Evolutionary conservation across 1,140 invertebrate species (phyloP).

Genomic region (Hycleus phaleratus): DNA sequence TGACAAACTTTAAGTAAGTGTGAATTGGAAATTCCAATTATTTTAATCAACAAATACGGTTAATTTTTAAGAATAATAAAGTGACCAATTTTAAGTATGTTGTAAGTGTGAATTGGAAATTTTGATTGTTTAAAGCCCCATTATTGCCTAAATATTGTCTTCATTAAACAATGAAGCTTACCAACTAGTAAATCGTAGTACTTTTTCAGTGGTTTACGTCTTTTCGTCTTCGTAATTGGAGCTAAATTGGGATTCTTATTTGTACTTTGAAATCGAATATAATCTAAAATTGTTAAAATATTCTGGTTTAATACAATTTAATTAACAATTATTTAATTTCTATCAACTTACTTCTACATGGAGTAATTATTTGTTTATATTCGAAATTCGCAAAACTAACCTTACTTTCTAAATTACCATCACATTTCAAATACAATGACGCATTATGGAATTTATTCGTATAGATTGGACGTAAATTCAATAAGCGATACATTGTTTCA

Average conservation of each 20-base stretch:
- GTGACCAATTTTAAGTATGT: too few relatives aligned
- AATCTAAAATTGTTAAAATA: conserved; percentile 15
- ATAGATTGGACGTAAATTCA: not conserved
- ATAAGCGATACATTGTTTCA: conserved; percentile 6
- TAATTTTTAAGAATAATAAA: too few relatives aligned
- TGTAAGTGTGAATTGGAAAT: too few relatives aligned
- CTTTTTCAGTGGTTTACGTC: conserved; percentile 37
- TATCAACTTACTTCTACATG: conserved; percentile 10
- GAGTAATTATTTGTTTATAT: conserved; percentile 23
- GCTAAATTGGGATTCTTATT: conserved; percentile 24
- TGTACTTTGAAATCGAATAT: conserved; percentile 27
- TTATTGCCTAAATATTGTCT: too few relatives aligned
- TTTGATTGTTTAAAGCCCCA: too few relatives aligned
- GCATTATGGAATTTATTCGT: not conserved
- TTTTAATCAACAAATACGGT: too few relatives aligned
- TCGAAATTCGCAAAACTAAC: conserved; percentile 20
- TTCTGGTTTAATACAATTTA: not conserved
- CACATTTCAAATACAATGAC: conserved; percentile 22
- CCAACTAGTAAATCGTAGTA: conserved; percentile 48
- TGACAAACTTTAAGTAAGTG: too few relatives aligned
- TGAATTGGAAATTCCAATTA: too few relatives aligned
- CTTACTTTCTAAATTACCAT: conserved; percentile 12
- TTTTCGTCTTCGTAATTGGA: conserved; percentile 34
- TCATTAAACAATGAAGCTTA: conserved; percentile 26
- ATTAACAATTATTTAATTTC: not conserved